Base-by-base conservation (phyloP, 2,797 vertebrate genomes). In the Hydrolagus colliei region DNA sequence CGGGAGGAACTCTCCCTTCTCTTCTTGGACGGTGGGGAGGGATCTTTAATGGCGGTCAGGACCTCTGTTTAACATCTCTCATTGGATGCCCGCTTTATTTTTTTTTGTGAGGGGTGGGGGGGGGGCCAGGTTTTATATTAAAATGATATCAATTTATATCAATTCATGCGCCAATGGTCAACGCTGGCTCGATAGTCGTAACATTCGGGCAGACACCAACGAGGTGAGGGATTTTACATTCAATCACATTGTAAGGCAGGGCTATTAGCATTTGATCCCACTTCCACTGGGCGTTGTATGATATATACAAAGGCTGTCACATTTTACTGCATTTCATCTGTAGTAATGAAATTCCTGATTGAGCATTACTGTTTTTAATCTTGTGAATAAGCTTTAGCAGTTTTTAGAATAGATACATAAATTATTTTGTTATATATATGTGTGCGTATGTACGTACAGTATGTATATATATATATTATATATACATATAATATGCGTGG, bases 261-360 rank as follows among this genome's bases (percentile, higher is more conserved):
- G 32, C 79, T 71, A 71, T 84, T 84, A 71, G 65, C 65, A 84
- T 71, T 68, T 84, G 68, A 84, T 68, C 79, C 32, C 78, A 27
- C 63, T 65, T 41, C 22, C 35, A 16, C 68, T 84, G 63, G 68
- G 16, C 68, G 65, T 41, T 82, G 65, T 41, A 68, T 71, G 65
- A 84, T 71, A 9, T 84, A 71, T 67, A 18, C 65, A 84, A 84
- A 71, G 68, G 41, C 32, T 71, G 32, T 52, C 79, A 82, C 4
- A 65, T 84, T 84, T 84, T 84, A 84, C 79, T 84, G 79, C 79
- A 84, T 84, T 68, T 84, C 65, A 63, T 71, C 27, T 52, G 18
- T 71, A 41, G 65, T 10, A 80, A 18, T 35, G 63, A 84, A 71
- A 35, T 84, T 84, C 79, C 65, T 84, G 65, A 84, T 71, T 84